Evolutionary conservation across 2,888 invertebrate species (phyloP), one percentile per base, ranked within the genome.

Genomic region (Cephonodes hylas): DNA sequence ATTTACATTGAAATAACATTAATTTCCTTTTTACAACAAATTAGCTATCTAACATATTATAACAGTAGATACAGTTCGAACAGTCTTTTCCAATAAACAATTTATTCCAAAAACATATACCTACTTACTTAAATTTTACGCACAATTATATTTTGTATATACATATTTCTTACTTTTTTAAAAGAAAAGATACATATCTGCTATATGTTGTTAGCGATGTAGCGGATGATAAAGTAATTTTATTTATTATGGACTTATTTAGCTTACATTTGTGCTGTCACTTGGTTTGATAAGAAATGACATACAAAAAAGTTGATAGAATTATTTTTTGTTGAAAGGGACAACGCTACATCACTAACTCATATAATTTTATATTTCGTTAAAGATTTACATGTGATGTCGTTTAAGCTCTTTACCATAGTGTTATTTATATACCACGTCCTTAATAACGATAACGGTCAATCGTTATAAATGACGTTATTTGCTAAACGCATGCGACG

Each of bases 401-500:
- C 31, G 15, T 53, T 53, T 53, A 53, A 53, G 53, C 53, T 53
- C 53, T 53, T 53, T 56, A 56, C 44, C 61, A 63, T 68, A 64
- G 59, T 62, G 53, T 57, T 60, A 46, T 22, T 22, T 31, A 4
- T 27, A 25, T 48, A 60, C 23, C 46, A 42, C 38, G 25, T 53
- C 42, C 38, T 60, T 34, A 18, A 59, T 15, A 53, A 34, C 62
- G 62, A 63, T 63, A 63, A 65, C 63, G 61, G 63, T 60, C 68
- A 63, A 59, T 64, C 57, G 60, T 53, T 18, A 65, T 31, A 48
- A 57, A 61, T 60, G 63, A 59, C 60, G 59, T 66, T 61, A 68
- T 70, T 4, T 62, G 66, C 70, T 88, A 91, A 60, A 90, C 85
- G 65, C 91, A 91, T 69, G 88, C 91, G 89, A 91, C 91, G 85